phyloP scores from a whole-genome alignment of 2,113 vertebrate genomes.

The Phocoena sinus region DNA sequence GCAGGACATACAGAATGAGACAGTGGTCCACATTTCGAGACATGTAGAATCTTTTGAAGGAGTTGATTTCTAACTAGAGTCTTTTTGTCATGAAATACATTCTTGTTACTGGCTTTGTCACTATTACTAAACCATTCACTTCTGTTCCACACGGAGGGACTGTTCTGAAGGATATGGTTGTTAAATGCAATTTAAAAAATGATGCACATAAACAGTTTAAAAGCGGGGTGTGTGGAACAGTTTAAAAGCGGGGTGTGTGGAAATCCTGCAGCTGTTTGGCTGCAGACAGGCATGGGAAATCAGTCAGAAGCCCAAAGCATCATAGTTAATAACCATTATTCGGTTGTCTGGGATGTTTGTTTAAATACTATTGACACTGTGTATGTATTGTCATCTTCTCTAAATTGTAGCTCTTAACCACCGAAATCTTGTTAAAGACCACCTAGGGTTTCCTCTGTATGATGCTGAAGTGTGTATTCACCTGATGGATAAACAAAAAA shows the following conservation, averaged over 20 bases:
- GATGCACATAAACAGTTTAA: slow-evolving; percentile 36
- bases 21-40: not conserved
- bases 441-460: slow-evolving; percentile 59
- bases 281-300: slow-evolving; percentile 44
- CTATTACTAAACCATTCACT: not conserved
- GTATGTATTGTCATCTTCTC: slow-evolving; percentile 55
- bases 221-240: not conserved
- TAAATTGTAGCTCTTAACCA: slow-evolving; percentile 67
- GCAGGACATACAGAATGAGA: not conserved
- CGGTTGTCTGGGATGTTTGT: slow-evolving; percentile 65
- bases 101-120: slow-evolving; percentile 1
- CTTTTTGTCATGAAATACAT: slow-evolving; percentile 19
- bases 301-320: slow-evolving; percentile 48
- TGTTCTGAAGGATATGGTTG: not conserved
- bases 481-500: slow-evolving; percentile 67
- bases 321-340: slow-evolving; percentile 69
- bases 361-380: slow-evolving; percentile 73
- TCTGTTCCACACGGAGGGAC: not conserved
- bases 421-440: slow-evolving; percentile 74
- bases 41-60: not conserved
- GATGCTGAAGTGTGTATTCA: slow-evolving; percentile 62
- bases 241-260: not conserved
- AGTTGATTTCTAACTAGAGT: not conserved
- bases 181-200: slow-evolving; percentile 36
- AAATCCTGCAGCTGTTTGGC: slow-evolving; percentile 54